A percentile compares a stretch with the other conserved stretches of the same genome.
These are phyloP conservation scores for Deroptyus accipitrinus DNA, from an alignment of 2,113 vertebrate genomes.

Conservation along the genomic window DNA sequence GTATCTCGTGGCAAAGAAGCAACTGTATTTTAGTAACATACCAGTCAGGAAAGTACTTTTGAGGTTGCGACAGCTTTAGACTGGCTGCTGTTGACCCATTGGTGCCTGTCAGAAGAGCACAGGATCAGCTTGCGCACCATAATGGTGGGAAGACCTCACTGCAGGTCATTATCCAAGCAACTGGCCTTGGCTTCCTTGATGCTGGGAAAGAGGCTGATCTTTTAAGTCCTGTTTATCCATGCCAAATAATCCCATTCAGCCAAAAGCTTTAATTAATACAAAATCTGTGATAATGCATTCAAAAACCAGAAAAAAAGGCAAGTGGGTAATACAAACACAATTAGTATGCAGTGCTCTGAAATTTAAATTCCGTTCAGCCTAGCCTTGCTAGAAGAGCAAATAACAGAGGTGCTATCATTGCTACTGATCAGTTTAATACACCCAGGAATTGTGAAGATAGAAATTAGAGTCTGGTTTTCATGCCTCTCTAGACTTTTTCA, in stretches of 20 bases:
- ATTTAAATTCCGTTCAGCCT: constrained; percentile 40
- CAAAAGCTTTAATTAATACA: constrained; percentile 23
- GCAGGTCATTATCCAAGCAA: neutral
- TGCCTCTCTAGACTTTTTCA: neutral
- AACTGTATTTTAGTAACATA: neutral
- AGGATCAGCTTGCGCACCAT: neutral
- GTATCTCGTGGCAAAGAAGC: neutral
- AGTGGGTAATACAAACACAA: constrained; percentile 13
- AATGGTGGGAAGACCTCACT: neutral
- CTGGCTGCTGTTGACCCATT: neutral
- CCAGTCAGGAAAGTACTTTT: neutral
- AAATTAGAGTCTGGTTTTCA: constrained; percentile 9
- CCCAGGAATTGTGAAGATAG: neutral
- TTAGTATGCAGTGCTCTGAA: constrained; percentile 27
- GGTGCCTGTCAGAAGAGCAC: neutral
- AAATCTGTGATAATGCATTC: neutral
- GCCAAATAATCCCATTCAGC: neutral
- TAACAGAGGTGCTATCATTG: constrained; percentile 47
- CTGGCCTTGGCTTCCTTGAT: neutral
- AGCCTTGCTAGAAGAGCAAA: constrained; percentile 22
- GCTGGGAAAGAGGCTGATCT: neutral
- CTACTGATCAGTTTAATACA: constrained; percentile 44
- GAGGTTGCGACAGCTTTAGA: neutral
- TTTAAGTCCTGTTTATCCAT: neutral
- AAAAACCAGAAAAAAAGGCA: neutral